Base-by-base conservation (phyloP, 2,888 invertebrate genomes). In the Geophilus truncorum region DNA sequence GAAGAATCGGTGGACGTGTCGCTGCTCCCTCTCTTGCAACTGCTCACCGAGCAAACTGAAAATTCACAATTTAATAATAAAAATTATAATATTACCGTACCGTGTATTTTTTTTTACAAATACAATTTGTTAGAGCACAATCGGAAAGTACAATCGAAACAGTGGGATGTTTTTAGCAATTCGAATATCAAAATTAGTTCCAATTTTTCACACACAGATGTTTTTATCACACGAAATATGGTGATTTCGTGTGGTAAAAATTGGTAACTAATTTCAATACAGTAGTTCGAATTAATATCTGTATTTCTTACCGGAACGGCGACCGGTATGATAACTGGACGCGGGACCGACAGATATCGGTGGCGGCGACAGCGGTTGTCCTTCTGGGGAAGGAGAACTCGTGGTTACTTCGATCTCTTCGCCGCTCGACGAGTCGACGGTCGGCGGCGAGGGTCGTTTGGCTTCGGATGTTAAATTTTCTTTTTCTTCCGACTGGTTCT, bases 1-100 rank as follows among this genome's bases (percentile, higher is more conserved):
- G 82, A 82, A 23, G 80, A 80, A 23, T 81, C 81, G 7, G 77
- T 81, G 5, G 80, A 83, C n/a, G 84, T 84, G 45, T 84, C 84
- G 77, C 83, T 84, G 76, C 84, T 84, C 32, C 82, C 83, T 78
- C 83, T 40, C 7, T 83, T 81, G 84, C 18, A 51, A 18, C 51
- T 51, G 18, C 18, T 51, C 18, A 51, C 51, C 7, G 51, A 51
- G 7, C 51, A 51, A 15, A 51, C 51, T 51, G 51, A 51, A 51
- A 51, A 4, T 18, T n/a, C n/a, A n/a, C n/a, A n/a, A n/a, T n/a
- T n/a, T n/a, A n/a, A n/a, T n/a, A n/a, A n/a, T n/a, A n/a, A n/a
- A n/a, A n/a, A n/a, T n/a, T n/a, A n/a, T n/a, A n/a, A n/a, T n/a
- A n/a, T n/a, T n/a, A n/a, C n/a, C n/a, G n/a, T n/a, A n/a, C n/a